Conservation (phyloP, 2,113 vertebrate species). For the Mellivora capensis region DNA sequence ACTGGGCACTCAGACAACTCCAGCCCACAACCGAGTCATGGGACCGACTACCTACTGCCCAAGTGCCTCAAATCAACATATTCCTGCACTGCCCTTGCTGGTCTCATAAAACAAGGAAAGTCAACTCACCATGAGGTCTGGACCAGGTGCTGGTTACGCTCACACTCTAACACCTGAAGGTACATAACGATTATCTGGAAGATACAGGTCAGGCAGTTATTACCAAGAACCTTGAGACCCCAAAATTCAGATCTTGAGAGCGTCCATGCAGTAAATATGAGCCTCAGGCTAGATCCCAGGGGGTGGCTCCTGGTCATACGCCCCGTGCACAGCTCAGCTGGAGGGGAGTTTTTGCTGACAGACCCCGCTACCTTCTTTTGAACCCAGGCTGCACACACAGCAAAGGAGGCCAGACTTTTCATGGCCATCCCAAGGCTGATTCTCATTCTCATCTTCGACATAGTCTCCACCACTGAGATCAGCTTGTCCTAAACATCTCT, state of each 20-base stretch:
- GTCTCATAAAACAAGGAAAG: slow-evolving; percentile 80
- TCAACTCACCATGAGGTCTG: slow-evolving; percentile 92
- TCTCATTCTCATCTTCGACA: neutral
- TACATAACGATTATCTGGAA: slow-evolving; percentile 95
- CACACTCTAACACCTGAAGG: slow-evolving; percentile 93
- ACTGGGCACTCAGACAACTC: slow-evolving; percentile 75
- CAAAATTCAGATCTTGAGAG: slow-evolving; percentile 65
- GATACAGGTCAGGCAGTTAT: slow-evolving; percentile 85
- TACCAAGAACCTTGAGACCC: slow-evolving; percentile 73
- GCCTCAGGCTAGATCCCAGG: slow-evolving; percentile 11
- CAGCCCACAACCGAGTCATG: slow-evolving; percentile 71
- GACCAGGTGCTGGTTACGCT: slow-evolving; percentile 90
- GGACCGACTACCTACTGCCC: slow-evolving; percentile 75
- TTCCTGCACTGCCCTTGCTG: slow-evolving; percentile 84
- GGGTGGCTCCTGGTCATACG: neutral
- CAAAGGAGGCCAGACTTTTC: neutral
- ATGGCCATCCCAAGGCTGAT: rapidly evolving
- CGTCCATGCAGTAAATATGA: slow-evolving; percentile 70
- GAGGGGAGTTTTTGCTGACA: neutral
- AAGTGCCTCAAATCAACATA: slow-evolving; percentile 80
- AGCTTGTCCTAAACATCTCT: neutral
- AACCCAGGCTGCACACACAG: neutral
- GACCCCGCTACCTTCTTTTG: neutral
- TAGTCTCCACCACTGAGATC: neutral
- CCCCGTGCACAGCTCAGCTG: neutral